phyloP scores from a whole-genome alignment of 2,888 invertebrate genomes.

The Fabriciana adippe region DNA sequence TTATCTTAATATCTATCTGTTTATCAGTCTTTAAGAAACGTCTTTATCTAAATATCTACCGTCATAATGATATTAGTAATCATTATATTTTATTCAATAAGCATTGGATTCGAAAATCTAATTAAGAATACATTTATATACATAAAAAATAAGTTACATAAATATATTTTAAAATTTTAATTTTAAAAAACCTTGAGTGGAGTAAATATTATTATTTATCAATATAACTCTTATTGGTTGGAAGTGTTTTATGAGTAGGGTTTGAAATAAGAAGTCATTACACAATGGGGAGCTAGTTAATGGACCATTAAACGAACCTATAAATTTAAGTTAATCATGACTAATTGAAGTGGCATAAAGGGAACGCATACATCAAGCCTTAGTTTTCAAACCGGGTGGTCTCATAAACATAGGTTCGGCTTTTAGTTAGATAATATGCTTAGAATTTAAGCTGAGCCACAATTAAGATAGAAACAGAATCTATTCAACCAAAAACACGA shows the following conservation, averaged over 20 bases:
- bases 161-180: too few relatives aligned
- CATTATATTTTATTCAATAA: too few relatives aligned
- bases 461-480: constrained; percentile 69
- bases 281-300: constrained; percentile 68
- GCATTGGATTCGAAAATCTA: too few relatives aligned
- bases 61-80: too few relatives aligned
- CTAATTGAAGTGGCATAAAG: constrained; percentile 70
- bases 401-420: constrained; percentile 55
- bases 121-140: too few relatives aligned
- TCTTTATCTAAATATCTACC: too few relatives aligned
- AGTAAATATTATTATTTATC: constrained; percentile 53
- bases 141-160: too few relatives aligned
- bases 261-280: constrained; percentile 69
- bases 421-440: constrained; percentile 63
- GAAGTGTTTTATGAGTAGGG: constrained; percentile 72
- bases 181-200: not conserved
- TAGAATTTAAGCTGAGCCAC: constrained; percentile 68
- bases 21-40: too few relatives aligned
- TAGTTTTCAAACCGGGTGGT: constrained; percentile 65
- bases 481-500: constrained; percentile 52
- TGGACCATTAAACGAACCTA: constrained; percentile 74
- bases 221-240: constrained; percentile 62
- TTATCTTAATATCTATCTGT: too few relatives aligned
- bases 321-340: constrained; percentile 80
- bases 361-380: constrained; percentile 43